These are phyloP conservation scores for Platorchestia sp. DNA, from an alignment of 1,140 invertebrate genomes.

Conservation along the genomic window DNA sequence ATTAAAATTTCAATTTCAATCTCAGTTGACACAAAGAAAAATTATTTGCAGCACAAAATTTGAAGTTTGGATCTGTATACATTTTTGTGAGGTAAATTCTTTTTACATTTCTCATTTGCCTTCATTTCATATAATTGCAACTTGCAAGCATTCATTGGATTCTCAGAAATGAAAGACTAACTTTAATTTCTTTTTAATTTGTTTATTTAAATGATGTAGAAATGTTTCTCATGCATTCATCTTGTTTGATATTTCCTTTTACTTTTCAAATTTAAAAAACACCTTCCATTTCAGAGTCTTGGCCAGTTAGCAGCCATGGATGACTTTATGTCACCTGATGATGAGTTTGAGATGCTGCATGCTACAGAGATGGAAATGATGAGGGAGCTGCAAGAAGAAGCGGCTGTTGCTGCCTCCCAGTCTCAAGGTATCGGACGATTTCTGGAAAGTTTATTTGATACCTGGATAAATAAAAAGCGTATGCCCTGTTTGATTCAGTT, in stretches of 20 bases:
- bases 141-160: too few species aligned
- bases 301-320: not conserved
- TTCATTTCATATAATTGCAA: too few species aligned
- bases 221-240: not conserved
- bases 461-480: not conserved
- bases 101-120: too few species aligned
- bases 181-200: not conserved
- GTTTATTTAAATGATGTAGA: not conserved
- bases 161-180: too few species aligned
- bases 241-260: not conserved
- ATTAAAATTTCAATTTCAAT: too few species aligned
- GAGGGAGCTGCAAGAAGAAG: conserved; percentile 15
- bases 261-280: not conserved
- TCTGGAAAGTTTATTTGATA: not conserved
- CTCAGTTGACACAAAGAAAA: too few species aligned
- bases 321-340: not conserved
- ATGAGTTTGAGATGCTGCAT: conserved; percentile 44
- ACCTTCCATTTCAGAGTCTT: not conserved
- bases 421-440: not conserved
- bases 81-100: too few species aligned
- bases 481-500: not conserved
- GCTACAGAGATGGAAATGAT: conserved; percentile 38
- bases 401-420: not conserved
- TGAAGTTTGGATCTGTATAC: too few species aligned
- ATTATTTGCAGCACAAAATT: too few species aligned